These are phyloP conservation scores for Troglohyphantes excavatus DNA, from an alignment of 2,888 invertebrate species.

Conservation along the genomic window DNA sequence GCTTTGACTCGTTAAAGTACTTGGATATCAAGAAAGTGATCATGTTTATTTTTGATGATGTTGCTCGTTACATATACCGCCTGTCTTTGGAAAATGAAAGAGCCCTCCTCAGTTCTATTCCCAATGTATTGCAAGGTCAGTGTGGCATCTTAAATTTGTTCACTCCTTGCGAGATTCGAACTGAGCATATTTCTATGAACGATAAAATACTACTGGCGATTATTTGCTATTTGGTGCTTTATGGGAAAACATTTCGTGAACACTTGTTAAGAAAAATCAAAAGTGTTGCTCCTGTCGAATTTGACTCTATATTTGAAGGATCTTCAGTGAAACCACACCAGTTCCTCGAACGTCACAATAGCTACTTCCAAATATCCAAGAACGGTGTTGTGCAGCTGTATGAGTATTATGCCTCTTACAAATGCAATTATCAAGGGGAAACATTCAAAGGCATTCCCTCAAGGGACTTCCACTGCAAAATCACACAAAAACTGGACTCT, in stretches of 20 bases:
- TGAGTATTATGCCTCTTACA: slow-evolving; percentile 13
- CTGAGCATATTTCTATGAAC: not conserved
- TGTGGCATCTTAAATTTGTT: not conserved
- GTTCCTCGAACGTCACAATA: not conserved
- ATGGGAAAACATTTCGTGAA: not conserved
- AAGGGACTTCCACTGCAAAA: too few species aligned
- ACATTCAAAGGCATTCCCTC: not conserved
- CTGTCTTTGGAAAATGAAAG: not conserved
- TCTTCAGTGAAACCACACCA: not conserved
- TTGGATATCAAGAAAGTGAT: slow-evolving; percentile 27
- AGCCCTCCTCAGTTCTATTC: not conserved
- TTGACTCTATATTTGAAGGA: not conserved
- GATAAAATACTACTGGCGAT: slow-evolving; percentile 2
- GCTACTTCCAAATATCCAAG: not conserved
- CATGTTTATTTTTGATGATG: slow-evolving; percentile 19
- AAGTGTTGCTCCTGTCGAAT: not conserved
- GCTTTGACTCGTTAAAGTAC: not conserved
- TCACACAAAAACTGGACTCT: too few species aligned
- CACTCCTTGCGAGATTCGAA: not conserved
- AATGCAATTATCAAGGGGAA: not conserved
- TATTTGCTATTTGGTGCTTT: not conserved
- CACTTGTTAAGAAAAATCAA: not conserved
- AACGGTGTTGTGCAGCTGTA: not conserved
- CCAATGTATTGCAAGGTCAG: not conserved
- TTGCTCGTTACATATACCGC: not conserved